phyloP scores from a whole-genome alignment of 2,797 vertebrate species.

The Leptodactylus fallax region DNA sequence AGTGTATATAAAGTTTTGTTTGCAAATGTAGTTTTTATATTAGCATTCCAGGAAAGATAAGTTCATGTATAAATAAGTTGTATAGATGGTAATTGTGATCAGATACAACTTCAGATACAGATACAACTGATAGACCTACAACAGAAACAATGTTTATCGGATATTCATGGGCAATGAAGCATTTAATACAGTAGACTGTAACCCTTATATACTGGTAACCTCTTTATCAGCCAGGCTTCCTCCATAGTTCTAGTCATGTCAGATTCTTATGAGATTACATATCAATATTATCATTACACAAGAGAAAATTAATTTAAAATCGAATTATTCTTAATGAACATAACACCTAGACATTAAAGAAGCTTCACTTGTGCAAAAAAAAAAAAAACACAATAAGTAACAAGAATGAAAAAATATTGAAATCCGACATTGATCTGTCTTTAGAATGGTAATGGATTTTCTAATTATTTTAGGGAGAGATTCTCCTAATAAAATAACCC shows the following conservation, averaged over 20 bases:
- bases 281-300: neutral
- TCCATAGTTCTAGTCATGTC: neutral
- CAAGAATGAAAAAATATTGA: neutral
- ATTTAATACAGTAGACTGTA: neutral
- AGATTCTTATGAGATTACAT: neutral
- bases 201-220: neutral
- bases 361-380: too few relatives aligned
- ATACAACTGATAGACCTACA: too few relatives aligned
- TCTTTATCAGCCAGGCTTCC: neutral
- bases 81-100: neutral
- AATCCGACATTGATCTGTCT: neutral
- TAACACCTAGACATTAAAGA: neutral
- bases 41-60: neutral
- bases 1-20: neutral
- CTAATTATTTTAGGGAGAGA: neutral
- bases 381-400: neutral
- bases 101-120: neutral
- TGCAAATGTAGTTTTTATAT: neutral
- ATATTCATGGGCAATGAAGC: neutral
- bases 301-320: neutral
- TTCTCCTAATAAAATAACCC: conserved; percentile 25
- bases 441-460: neutral
- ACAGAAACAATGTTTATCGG: neutral
- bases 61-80: neutral
- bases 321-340: too few relatives aligned